These are phyloP conservation scores for Mnemiopsis leidyi DNA, from an alignment of 37 sponge, comb jelly and placozoan genomes.

Conservation along the genomic window DNA sequence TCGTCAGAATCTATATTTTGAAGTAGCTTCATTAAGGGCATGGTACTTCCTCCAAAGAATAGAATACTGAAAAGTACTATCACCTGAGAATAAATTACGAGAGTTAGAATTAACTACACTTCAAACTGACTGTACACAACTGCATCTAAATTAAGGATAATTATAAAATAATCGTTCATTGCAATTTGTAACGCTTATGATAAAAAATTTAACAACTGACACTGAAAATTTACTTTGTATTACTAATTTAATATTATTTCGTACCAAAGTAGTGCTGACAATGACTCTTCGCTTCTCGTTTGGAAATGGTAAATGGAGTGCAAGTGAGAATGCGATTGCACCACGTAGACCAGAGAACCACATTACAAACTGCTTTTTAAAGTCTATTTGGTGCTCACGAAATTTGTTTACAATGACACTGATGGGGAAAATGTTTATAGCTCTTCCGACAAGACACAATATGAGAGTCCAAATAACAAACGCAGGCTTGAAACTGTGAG, in stretches of 20 bases:
- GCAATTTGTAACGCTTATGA: no score
- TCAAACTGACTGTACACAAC: no score
- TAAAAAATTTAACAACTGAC: no score
- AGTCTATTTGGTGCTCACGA: constrained; percentile 75
- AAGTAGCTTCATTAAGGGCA: constrained; percentile 78
- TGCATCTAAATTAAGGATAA: no score
- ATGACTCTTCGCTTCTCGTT: constrained; percentile 66
- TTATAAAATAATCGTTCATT: no score
- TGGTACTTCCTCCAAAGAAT: constrained; percentile 80
- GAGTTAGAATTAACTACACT: no score
- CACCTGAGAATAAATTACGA: constrained; percentile 41
- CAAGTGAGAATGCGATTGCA: constrained; percentile 91
- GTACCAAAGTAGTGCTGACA: constrained; percentile 78
- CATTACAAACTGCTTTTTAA: constrained; percentile 87
- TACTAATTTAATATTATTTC: background rate
- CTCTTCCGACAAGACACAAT: constrained; percentile 79
- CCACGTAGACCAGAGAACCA: constrained; percentile 93
- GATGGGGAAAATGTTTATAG: constrained; percentile 88
- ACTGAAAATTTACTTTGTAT: no score
- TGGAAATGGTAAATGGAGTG: constrained; percentile 74
- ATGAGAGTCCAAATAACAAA: constrained; percentile 84
- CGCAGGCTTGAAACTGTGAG: constrained; percentile 29
- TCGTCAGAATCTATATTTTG: constrained; percentile 1
- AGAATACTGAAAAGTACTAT: constrained; percentile 91
- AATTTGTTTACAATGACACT: constrained; percentile 78